phyloP scores from a whole-genome alignment of 2,113 vertebrate species.

The mouse (Mus musculus) region DNA sequence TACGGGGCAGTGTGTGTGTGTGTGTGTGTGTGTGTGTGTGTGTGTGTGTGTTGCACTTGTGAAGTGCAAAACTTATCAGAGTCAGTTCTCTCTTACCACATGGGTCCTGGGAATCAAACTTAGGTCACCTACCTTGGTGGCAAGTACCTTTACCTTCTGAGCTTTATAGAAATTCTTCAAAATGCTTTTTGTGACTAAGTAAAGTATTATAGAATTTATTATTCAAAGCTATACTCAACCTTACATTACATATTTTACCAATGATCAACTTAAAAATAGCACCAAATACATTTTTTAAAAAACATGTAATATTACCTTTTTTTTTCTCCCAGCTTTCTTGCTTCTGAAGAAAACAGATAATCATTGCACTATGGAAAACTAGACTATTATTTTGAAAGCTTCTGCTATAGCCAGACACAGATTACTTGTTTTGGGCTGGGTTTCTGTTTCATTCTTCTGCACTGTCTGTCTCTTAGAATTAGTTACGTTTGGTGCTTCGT shows the following conservation, averaged over 20 bases:
- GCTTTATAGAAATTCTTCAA: too few species aligned
- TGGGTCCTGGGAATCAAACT: too few species aligned
- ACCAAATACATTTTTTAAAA: background rate
- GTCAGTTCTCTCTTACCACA: background rate
- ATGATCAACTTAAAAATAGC: background rate
- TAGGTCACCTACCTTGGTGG: background rate
- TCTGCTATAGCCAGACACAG: slow-evolving; percentile 41
- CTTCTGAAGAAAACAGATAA: slow-evolving; percentile 32
- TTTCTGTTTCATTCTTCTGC: background rate
- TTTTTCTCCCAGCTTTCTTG: slow-evolving; percentile 37
- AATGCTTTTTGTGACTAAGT: background rate
- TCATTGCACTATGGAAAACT: slow-evolving; percentile 59
- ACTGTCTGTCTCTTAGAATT: background rate
- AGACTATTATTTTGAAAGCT: slow-evolving; percentile 51
- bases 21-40: background rate
- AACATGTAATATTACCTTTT: slow-evolving; percentile 5
- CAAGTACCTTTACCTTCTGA: background rate
- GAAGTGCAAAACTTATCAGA: background rate
- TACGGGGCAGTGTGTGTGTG: background rate
- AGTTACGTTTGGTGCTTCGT: background rate
- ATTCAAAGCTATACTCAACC: background rate
- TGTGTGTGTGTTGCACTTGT: too few species aligned
- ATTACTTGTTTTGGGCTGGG: slow-evolving; percentile 34
- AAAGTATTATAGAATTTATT: background rate
- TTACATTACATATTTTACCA: slow-evolving; percentile 48